A percentile compares a stretch with the other conserved stretches of the same genome.
Evolutionary conservation across 2,888 invertebrate species (phyloP).

Genomic region (Melanargia galathea): DNA sequence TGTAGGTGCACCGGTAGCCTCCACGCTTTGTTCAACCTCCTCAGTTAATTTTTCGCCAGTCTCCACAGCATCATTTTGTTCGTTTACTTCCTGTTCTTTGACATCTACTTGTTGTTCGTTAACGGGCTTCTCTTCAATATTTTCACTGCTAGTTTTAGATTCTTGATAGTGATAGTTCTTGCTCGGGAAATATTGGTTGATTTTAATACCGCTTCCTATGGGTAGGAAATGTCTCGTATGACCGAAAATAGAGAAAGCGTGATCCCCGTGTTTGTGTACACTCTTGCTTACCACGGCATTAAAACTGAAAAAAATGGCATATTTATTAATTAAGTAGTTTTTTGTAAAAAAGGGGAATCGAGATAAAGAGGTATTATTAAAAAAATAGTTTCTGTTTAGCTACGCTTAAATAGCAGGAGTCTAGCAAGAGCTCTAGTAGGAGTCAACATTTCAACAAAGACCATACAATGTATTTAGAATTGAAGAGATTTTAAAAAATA

Average conservation of each 20-base stretch:
- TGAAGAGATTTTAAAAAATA: constrained; percentile 48
- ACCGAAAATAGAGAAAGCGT: constrained; percentile 64
- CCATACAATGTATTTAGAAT: not conserved
- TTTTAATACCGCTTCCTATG: constrained; percentile 63
- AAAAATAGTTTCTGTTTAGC: too few relatives aligned
- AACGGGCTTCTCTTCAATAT: constrained; percentile 51
- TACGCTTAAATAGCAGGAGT: too few relatives aligned
- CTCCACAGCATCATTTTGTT: constrained; percentile 21
- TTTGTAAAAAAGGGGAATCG: too few relatives aligned
- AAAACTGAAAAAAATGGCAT: constrained; percentile 63
- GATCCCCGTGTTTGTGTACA: constrained; percentile 65
- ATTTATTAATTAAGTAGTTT: not conserved
- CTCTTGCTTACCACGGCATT: constrained; percentile 82
- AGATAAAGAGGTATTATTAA: too few relatives aligned
- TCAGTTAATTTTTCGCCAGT: constrained; percentile 23
- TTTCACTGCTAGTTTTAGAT: constrained; percentile 38
- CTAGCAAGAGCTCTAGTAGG: not conserved
- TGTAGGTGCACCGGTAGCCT: constrained; percentile 33
- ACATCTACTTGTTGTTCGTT: constrained; percentile 40
- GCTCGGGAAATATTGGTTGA: constrained; percentile 69
- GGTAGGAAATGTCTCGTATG: constrained; percentile 67
- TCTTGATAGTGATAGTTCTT: constrained; percentile 52
- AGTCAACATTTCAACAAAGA: not conserved
- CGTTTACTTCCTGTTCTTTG: constrained; percentile 41
- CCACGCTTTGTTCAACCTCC: constrained; percentile 18